Evolutionary conservation across 1,140 invertebrate genomes (phyloP), one percentile per base, ranked within the genome.

Genomic region (Asbolus verrucosus): DNA sequence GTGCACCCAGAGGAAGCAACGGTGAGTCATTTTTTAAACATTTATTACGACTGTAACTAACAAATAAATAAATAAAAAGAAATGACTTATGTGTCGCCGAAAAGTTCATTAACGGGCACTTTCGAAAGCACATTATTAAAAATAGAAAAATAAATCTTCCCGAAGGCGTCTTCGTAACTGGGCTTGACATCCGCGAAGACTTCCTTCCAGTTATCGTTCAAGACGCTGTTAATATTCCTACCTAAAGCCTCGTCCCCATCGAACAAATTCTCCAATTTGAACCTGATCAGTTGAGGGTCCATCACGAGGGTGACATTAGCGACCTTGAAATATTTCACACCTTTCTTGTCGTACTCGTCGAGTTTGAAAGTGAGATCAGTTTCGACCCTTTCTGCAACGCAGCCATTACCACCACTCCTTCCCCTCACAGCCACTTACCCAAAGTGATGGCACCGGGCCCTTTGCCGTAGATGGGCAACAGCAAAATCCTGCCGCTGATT

Each of bases 401-500:
- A 9, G 15, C 21, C 8, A 21, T 50, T 50, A 50, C 1, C 8
- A 8, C 8, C 0, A 21, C 15, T 5, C 5, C n/a, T n/a, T n/a
- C n/a, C 21, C 8, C 6, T n/a, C n/a, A n/a, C n/a, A 38, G n/a
- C 15, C 19, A 79, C 71, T 80, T 79, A 85, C 84, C 68, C 14
- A 87, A 54, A 8, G 80, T 82, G 21, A 87, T 78, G 65, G 83
- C 80, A 16, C 82, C 81, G 31, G 77, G 73, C 5, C 87, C 87
- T 4, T 82, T 78, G 14, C 87, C 87, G 9, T 79, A 76, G 54
- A 88, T 84, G 0, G 86, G 86, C 11, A 87, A 73, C 8, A 87
- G 79, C 0, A 88, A 75, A 4, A 88, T 77, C 67, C 80, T 79
- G 9, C 87, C 87, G 2, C 82, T 79, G 6, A 86, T 77, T 3